phyloP scores from a whole-genome alignment of 2,797 vertebrate species.

The Eremophila alpestris region DNA sequence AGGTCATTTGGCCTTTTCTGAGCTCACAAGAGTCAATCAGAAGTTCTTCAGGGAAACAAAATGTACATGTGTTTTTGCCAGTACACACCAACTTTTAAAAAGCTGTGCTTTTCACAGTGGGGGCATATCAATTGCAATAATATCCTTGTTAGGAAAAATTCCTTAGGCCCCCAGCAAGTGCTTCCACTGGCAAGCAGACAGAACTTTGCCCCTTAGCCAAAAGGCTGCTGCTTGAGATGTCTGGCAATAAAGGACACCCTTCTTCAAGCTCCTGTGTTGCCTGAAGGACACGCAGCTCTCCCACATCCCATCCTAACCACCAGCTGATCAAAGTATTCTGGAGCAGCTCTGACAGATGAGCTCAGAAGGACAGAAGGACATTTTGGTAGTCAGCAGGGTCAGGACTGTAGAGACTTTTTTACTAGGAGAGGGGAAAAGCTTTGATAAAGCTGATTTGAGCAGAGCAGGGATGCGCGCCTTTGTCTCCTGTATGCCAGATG shows the following conservation, averaged over 20 bases:
- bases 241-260: neutral
- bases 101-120: neutral
- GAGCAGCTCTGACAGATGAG: neutral
- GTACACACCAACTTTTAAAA: neutral
- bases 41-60: neutral
- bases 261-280: neutral
- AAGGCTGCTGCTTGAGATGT: neutral
- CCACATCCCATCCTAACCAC: neutral
- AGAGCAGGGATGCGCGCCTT: fast-evolving
- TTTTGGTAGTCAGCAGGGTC: neutral
- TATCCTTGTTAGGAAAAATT: neutral
- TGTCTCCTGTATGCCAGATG: neutral
- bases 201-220: neutral
- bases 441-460: neutral
- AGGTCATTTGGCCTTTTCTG: constrained; percentile 30
- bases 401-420: neutral
- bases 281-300: neutral
- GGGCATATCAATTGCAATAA: neutral
- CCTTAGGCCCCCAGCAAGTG: neutral
- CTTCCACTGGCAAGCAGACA: neutral
- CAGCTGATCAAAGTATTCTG: neutral
- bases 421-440: neutral
- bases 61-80: neutral
- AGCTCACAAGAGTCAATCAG: neutral
- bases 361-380: neutral